Percentiles rank a stretch among this genome's conserved stretches.
Conservation (phyloP, 2,797 vertebrate genomes). For the Gephyroberyx darwinii region DNA sequence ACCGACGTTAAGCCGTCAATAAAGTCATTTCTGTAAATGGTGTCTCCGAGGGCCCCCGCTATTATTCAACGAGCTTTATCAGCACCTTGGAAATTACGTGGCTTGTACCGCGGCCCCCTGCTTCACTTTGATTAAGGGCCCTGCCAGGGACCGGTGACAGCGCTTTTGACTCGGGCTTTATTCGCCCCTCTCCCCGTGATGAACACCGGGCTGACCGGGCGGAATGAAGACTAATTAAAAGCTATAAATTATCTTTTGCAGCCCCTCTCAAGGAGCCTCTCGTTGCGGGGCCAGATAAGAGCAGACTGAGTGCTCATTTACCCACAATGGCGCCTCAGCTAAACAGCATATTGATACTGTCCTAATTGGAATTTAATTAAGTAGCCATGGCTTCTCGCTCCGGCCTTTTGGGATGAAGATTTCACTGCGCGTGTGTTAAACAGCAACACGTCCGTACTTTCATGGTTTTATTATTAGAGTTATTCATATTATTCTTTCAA, state of each 20-base stretch:
- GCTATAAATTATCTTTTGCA: slow-evolving; percentile 98
- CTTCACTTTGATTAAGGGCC: slow-evolving; percentile 97
- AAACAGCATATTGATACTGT: slow-evolving; percentile 97
- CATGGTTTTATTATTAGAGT: slow-evolving; percentile 55
- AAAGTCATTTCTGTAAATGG: slow-evolving; percentile 99
- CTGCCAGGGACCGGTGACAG: slow-evolving; percentile 95
- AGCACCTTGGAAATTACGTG: slow-evolving; percentile 96
- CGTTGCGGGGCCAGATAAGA: slow-evolving; percentile 93
- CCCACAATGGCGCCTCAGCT: slow-evolving; percentile 92
- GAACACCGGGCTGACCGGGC: slow-evolving; percentile 95
- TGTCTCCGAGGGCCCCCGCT: slow-evolving; percentile 92
- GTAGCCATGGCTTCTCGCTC: slow-evolving; percentile 81
- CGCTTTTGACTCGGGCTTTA: slow-evolving; percentile 91
- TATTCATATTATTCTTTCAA: slow-evolving; percentile 68
- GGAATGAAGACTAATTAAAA: slow-evolving; percentile 99
- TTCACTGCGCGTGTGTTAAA: slow-evolving; percentile 91
- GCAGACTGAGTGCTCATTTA: slow-evolving; percentile 82
- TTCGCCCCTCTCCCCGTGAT: slow-evolving; percentile 89
- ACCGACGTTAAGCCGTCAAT: slow-evolving; percentile 99
- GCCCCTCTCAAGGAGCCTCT: slow-evolving; percentile 67
- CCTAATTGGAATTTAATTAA: slow-evolving; percentile 99
- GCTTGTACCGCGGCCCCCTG: slow-evolving; percentile 85
- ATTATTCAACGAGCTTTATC: slow-evolving; percentile 99
- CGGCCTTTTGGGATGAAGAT: slow-evolving; percentile 95
- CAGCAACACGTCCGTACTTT: slow-evolving; percentile 85